Base-by-base conservation (phyloP, 2,888 invertebrate species). In the Pseudococcus jackbeardsleyi region DNA sequence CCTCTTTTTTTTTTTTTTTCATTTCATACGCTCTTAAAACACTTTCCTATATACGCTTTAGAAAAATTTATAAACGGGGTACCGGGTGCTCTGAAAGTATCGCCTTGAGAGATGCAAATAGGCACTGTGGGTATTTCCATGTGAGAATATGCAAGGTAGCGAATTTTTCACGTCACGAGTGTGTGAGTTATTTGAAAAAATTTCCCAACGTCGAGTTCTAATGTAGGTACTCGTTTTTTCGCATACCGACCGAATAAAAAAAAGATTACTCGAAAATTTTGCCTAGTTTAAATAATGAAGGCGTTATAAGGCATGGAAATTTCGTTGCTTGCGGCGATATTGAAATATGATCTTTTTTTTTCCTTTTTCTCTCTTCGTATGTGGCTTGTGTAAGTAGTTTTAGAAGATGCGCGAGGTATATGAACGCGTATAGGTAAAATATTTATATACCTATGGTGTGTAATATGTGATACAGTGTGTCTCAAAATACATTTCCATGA, bases 271-370 rank as follows among this genome's bases (percentile, higher is more conserved):
- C 72, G 72, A 72, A 33, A 72, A 39, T 72, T 72, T 72, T 33
- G 72, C 72, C 72, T 72, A 72, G 26, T 72, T 72, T 72, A 26
- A 72, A 72, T 72, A 72, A 72, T 72, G 72, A 72, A 72, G 33
- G 33, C 72, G 72, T 72, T 72, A 33, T 72, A 72, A 72, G 72
- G 15, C 72, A 72, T 72, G 72, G 33, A 33, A 72, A 72, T 72
- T 68, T 72, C 72, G 72, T 33, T 33, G 72, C 72, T 33, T 33
- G 72, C 72, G 33, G 72, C 72, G 26, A 72, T 72, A 72, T 72
- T 72, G 72, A 72, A 72, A 72, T 72, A 72, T 72, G 72, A 72
- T 72, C 72, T 72, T 33, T 22, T 19, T 64, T 64, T 64, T 5
- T 59, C 19, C 19, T 33, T 33, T 33, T 3, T 33, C 26, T 33